phyloP scores from a whole-genome alignment of 2,113 vertebrate species.

The Hipposideros armiger region DNA sequence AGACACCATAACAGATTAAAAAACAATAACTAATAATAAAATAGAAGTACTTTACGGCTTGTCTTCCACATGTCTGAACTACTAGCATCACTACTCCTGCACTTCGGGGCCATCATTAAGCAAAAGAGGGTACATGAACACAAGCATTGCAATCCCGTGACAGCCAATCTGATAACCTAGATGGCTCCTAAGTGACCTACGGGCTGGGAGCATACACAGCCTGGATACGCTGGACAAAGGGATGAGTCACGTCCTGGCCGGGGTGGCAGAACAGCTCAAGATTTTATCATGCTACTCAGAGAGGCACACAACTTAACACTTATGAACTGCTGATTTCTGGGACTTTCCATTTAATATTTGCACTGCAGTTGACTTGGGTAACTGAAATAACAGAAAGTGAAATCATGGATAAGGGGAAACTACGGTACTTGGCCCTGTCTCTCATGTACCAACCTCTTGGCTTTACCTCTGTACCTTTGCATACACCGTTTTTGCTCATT shows the following conservation, averaged over 20 bases:
- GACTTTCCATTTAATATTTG: neutral
- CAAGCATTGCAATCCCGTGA: neutral
- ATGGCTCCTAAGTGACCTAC: neutral
- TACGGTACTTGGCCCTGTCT: neutral
- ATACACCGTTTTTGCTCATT: neutral
- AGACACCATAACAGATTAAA: neutral
- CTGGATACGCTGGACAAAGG: neutral
- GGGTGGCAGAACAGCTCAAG: neutral
- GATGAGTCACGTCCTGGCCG: neutral
- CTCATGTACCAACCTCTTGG: accelerated
- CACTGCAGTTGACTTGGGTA: too few relatives aligned
- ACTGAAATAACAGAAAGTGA: neutral
- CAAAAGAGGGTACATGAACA: neutral
- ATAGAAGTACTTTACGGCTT: neutral
- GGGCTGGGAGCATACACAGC: neutral
- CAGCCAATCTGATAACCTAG: neutral
- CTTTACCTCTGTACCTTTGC: neutral
- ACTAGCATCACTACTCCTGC: neutral
- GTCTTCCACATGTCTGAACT: neutral
- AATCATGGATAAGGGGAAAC: neutral
- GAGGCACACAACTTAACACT: neutral
- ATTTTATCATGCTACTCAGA: neutral
- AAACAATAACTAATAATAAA: neutral
- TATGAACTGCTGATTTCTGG: neutral
- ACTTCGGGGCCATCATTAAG: neutral